These are phyloP conservation scores for Orius insidiosus DNA, from an alignment of 1,140 invertebrate species.

Conservation along the genomic window DNA sequence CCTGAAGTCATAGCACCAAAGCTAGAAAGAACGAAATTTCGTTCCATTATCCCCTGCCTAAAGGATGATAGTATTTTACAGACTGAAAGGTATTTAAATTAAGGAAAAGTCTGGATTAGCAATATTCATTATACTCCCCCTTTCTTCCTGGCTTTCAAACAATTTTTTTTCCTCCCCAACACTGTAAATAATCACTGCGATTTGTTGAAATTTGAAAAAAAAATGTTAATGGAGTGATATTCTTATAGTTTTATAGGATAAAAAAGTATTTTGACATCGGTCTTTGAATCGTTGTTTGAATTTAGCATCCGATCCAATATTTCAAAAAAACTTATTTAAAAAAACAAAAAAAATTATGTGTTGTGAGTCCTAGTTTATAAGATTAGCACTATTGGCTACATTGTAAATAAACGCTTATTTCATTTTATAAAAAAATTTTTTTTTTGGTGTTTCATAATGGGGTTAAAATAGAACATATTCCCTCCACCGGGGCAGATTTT, in stretches of 20 bases:
- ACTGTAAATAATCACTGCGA: not conserved
- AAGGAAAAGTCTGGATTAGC: not conserved
- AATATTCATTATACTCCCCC: not conserved
- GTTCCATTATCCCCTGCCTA: not conserved
- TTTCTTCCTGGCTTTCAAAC: no score
- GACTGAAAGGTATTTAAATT: slow-evolving; percentile 3
- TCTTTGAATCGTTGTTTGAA: slow-evolving; percentile 5
- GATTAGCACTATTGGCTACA: not conserved
- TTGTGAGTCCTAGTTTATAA: slow-evolving; percentile 6
- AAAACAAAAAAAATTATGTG: slow-evolving; percentile 7
- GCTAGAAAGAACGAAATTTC: no score
- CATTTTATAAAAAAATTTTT: not conserved
- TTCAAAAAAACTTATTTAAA: slow-evolving; percentile 5
- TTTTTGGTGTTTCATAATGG: not conserved
- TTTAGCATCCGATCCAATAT: slow-evolving; percentile 10
- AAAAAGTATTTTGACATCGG: slow-evolving; percentile 4
- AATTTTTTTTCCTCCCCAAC: not conserved
- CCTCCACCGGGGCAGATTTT: not conserved
- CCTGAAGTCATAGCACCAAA: no score
- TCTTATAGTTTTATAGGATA: slow-evolving; percentile 11
- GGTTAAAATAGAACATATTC: not conserved
- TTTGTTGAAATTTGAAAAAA: not conserved
- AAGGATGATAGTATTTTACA: not conserved
- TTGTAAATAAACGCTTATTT: not conserved
- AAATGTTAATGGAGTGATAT: slow-evolving; percentile 8